phyloP scores from a whole-genome alignment of 2,797 vertebrate species.

The Gila robusta region DNA sequence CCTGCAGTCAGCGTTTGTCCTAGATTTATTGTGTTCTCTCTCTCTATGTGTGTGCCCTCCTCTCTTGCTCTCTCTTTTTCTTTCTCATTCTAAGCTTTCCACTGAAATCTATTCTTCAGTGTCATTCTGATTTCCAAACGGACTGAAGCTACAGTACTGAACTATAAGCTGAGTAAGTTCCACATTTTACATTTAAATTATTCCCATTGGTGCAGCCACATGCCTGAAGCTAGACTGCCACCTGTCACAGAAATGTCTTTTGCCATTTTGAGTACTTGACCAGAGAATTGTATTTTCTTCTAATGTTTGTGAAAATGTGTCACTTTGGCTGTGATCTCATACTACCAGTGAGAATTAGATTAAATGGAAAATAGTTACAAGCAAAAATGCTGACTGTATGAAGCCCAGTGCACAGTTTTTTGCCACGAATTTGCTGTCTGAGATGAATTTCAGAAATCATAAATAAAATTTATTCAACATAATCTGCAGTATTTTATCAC shows the following conservation, averaged over 20 bases:
- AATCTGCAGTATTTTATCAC: no score
- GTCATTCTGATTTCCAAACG: conserved; percentile 65
- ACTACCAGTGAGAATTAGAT: neutral
- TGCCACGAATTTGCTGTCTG: neutral
- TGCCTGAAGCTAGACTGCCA: conserved; percentile 24
- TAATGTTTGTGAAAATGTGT: conserved; percentile 40
- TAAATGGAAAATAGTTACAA: neutral
- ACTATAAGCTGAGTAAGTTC: conserved; percentile 39
- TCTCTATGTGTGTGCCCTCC: conserved; percentile 24
- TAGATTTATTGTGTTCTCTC: conserved; percentile 72
- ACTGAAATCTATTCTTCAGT: conserved; percentile 64
- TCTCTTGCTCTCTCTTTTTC: conserved; percentile 38
- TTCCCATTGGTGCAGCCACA: conserved; percentile 18
- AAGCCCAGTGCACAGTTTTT: neutral
- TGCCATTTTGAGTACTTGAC: conserved; percentile 19
- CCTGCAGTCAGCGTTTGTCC: conserved; percentile 80
- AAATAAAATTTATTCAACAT: neutral
- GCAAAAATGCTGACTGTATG: conserved; percentile 6
- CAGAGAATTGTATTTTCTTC: conserved; percentile 26
- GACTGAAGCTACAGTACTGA: conserved; percentile 36
- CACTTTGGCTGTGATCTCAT: conserved; percentile 29
- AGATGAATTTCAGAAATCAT: neutral
- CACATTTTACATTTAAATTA: conserved; percentile 28
- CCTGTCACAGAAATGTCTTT: conserved; percentile 33
- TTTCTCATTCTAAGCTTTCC: conserved; percentile 26